A percentile compares a stretch with the other conserved stretches of the same genome.
phyloP scores from a whole-genome alignment of 1,140 invertebrate genomes.

The Macrobrachium rosenbergii region DNA sequence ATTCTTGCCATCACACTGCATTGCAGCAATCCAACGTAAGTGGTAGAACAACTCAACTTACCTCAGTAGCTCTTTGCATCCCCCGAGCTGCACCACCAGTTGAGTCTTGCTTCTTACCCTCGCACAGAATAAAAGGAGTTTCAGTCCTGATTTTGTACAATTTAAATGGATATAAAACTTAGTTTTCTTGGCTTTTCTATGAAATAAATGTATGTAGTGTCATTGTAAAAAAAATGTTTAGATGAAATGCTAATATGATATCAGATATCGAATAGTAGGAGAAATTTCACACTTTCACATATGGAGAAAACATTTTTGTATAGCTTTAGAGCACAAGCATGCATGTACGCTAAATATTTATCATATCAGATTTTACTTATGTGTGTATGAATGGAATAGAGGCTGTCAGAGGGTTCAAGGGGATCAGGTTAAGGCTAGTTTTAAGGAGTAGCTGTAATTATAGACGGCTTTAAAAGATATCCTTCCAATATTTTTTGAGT shows the following conservation, averaged over 20 bases:
- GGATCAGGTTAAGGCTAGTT: constrained; percentile 60
- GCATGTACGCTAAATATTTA: constrained; percentile 59
- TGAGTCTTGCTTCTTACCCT: constrained; percentile 26
- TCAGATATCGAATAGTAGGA: constrained; percentile 47
- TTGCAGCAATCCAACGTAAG: constrained; percentile 1
- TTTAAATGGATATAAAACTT: constrained; percentile 57
- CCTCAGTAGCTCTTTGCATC: constrained; percentile 43
- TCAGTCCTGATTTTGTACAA: constrained; percentile 42
- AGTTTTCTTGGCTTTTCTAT: constrained; percentile 58
- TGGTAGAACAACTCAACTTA: constrained; percentile 38
- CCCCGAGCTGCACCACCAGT: constrained; percentile 39
- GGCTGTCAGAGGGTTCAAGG: constrained; percentile 53
- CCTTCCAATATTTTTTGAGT: constrained; percentile 24
- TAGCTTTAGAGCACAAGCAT: constrained; percentile 58
- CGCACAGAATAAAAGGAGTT: constrained; percentile 10
- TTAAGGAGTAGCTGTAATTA: constrained; percentile 49
- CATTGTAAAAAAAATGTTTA: constrained; percentile 58
- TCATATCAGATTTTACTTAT: constrained; percentile 61
- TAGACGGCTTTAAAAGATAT: constrained; percentile 52
- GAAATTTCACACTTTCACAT: constrained; percentile 54
- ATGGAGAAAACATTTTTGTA: constrained; percentile 54
- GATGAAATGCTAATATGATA: constrained; percentile 54
- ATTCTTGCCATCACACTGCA: neutral
- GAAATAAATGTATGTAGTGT: constrained; percentile 55
- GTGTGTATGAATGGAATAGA: constrained; percentile 53